Base-by-base conservation (phyloP, 2,888 invertebrate species). In the Nomada ferruginata region DNA sequence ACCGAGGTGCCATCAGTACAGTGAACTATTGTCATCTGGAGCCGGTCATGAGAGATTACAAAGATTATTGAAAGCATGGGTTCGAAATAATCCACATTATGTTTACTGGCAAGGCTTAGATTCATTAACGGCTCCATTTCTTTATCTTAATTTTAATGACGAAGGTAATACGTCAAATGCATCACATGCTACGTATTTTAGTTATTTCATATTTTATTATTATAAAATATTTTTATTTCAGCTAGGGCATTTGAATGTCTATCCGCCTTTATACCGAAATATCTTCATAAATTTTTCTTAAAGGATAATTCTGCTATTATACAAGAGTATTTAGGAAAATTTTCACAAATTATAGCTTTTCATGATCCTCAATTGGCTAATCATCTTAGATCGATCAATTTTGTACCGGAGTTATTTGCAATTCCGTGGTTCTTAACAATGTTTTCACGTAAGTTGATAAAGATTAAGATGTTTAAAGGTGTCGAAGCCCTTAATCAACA, bases 81-180 rank as follows among this genome's bases (percentile, higher is more conserved):
- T 99, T 3, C 95, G 97, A 13, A 97, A 97, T 79, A 98, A 99
- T 94, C 97, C 97, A 0, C 97, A 98, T 91, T 99, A 99, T 91
- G 99, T 99, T 1, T 99, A 99, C 94, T 99, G 99, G 99, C 99
- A 99, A 94, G 99, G 99, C 0, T 94, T 99, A 75, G 99, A 99
- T 94, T 99, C 99, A 0, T 95, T 99, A 20, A 98, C 98, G 72
- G 99, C 99, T 0, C 99, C 99, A 0, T 99, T 99, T 94, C 94
- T 99, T 4, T 98, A 97, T 93, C 95, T 99, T 50, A 98, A 99
- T 94, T 99, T 99, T 93, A 98, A 98, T 93, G 96, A 99, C 93
- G 99, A 99, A 96, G 97, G 98, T 98, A 82, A 36, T 26, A 36
- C 7, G 13, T 64, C 23, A 11, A 59, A 18, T 55, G 53, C 44